Base-by-base conservation (phyloP, 1,140 invertebrate species). In the Lutraria rhynchaena region DNA sequence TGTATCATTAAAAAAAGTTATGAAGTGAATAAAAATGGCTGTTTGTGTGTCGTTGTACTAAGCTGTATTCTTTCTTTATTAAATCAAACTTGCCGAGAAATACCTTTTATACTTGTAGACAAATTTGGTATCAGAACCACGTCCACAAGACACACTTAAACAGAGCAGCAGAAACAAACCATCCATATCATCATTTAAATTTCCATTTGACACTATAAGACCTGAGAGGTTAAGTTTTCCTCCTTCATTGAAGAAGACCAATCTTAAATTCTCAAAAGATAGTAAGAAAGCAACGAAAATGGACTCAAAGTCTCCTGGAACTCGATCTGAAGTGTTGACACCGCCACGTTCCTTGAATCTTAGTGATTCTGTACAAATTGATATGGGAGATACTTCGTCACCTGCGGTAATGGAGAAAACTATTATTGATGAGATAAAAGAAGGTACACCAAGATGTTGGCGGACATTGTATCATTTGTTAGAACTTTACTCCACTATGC, bases 401-500 rank as follows among this genome's bases (percentile, higher is more conserved):
- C 90, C 92, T 31, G 86, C 90, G 13, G 69, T 92, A 7, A 89
- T 89, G 27, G 91, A 93, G 80, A 92, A 91, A 73, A 93, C 91
- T 22, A 89, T 93, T 51, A 87, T 93, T 5, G 92, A 91, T 71
- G 91, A 92, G 69, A 92, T 93, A 49, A 92, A 92, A 65, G 92
- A 91, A 29, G 87, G 86, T 76, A 96, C 95, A 0, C 96, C 96
- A 17, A 95, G 95, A 84, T 99, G 98, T 89, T 99, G 98, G 98
- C 96, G 96, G 90, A 99, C 97, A 7, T 95, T 99, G 83, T 98
- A 98, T 90, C 95, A 97, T 91, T 93, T 99, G 22, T 92, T 99
- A 44, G 97, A 99, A 88, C 92, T 99, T 27, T 99, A 99, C 90
- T 97, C 97, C 2, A 97, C 96, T 22, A 96, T 97, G 94, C 97